phyloP scores from a whole-genome alignment of 2,113 vertebrate species.

The Nibea albiflora region DNA sequence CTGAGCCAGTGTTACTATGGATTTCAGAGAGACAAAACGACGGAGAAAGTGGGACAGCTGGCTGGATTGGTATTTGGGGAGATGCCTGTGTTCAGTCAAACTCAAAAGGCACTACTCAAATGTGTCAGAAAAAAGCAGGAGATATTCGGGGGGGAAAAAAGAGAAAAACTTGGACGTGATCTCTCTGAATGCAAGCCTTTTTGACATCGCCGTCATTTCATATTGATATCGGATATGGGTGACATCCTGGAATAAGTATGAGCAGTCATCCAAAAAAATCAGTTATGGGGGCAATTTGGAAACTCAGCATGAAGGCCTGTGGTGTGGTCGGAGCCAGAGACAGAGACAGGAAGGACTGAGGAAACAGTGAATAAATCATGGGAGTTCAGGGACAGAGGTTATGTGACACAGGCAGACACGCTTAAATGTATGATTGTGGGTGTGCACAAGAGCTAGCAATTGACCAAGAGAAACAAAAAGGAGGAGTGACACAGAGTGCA shows the following conservation, averaged over 20 bases:
- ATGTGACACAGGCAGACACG: constrained; percentile 8
- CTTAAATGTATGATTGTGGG: constrained; percentile 35
- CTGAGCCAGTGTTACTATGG: constrained; percentile 31
- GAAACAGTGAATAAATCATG: constrained; percentile 40
- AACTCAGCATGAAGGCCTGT: constrained; percentile 11
- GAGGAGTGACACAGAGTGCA: background rate
- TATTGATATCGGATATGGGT: constrained; percentile 29
- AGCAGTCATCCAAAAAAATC: constrained; percentile 24
- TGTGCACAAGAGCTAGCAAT: constrained; percentile 20
- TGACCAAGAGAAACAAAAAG: background rate
- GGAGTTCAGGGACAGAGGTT: constrained; percentile 4
- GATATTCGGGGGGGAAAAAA: background rate
- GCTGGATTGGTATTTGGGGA: constrained; percentile 24
- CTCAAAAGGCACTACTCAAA: constrained; percentile 21
- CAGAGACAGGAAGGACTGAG: background rate
- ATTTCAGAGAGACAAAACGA: constrained; percentile 21
- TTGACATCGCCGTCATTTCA: constrained; percentile 24
- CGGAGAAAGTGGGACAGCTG: constrained; percentile 42
- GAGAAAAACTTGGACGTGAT: background rate
- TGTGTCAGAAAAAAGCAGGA: background rate
- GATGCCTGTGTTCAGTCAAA: constrained; percentile 8
- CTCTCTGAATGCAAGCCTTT: constrained; percentile 10
- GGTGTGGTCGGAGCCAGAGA: background rate
- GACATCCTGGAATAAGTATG: constrained; percentile 37
- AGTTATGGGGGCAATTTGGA: constrained; percentile 20